phyloP scores from a whole-genome alignment of 2,797 vertebrate genomes.

The Emydoidea blandingii region DNA sequence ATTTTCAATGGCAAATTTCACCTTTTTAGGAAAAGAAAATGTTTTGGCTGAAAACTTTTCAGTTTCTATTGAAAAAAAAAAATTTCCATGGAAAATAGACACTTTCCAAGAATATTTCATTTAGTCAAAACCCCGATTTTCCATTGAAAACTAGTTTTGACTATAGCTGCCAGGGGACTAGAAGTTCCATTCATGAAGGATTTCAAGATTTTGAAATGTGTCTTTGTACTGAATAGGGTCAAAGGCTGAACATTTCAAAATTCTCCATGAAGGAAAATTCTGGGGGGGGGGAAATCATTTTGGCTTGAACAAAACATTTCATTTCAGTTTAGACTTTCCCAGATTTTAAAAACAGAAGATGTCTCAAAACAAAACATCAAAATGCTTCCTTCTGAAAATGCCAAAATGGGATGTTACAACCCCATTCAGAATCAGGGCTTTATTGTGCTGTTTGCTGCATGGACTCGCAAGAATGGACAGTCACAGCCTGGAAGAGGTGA shows the following conservation, averaged over 20 bases:
- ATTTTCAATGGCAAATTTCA: conserved; percentile 11
- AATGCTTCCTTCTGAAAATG: background rate
- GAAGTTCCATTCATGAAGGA: background rate
- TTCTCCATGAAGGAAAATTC: background rate
- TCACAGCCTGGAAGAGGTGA: background rate
- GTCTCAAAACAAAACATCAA: background rate
- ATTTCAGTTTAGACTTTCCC: background rate
- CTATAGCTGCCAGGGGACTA: background rate
- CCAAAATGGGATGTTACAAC: background rate
- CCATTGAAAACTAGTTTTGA: background rate
- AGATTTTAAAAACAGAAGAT: background rate
- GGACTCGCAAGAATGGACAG: background rate
- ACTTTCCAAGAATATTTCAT: conserved; percentile 54
- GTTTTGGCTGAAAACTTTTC: conserved; percentile 39
- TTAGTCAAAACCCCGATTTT: conserved; percentile 13
- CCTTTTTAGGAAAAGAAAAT: background rate
- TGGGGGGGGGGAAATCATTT: background rate
- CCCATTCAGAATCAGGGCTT: no score
- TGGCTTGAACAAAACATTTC: background rate
- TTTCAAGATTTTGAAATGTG: background rate
- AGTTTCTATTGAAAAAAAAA: conserved; percentile 48
- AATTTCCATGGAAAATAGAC: conserved; percentile 59
- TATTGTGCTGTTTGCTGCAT: background rate
- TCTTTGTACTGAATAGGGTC: background rate
- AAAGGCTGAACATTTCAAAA: background rate